A percentile compares a stretch with the other conserved stretches of the same genome.
These are phyloP conservation scores for Strigamia transsilvanica DNA, from an alignment of 2,888 invertebrate species.

Conservation along the genomic window DNA sequence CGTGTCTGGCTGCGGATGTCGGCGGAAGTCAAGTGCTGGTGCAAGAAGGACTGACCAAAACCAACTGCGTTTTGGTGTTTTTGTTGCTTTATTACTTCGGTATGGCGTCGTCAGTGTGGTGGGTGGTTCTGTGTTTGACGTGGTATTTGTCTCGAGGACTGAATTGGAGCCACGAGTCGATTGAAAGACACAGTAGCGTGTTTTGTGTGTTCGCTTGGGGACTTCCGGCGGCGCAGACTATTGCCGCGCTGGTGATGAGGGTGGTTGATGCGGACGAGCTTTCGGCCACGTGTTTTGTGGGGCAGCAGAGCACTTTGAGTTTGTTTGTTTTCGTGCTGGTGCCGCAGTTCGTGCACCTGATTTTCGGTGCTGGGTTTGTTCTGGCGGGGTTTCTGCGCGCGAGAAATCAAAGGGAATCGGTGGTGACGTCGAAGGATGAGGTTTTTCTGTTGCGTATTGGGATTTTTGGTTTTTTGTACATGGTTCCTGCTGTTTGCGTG, in stretches of 20 bases:
- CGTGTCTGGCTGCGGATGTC: constrained; percentile 71
- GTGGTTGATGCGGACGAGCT: constrained; percentile 93
- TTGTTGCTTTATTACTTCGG: constrained; percentile 91
- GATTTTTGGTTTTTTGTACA: constrained; percentile 77
- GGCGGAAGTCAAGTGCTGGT: constrained; percentile 72
- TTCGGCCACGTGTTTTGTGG: constrained; percentile 75
- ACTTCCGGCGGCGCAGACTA: constrained; percentile 86
- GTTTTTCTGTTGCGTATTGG: constrained; percentile 72
- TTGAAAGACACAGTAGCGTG: constrained; percentile 70
- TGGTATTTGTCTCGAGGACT: constrained; percentile 75
- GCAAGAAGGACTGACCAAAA: constrained; percentile 86
- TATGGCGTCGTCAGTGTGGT: constrained; percentile 90
- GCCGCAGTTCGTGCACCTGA: constrained; percentile 77
- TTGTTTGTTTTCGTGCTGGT: constrained; percentile 64
- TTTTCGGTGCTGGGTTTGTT: constrained; percentile 75
- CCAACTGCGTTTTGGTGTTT: constrained; percentile 88
- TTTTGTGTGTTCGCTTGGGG: constrained; percentile 92
- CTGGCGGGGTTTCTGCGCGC: constrained; percentile 71
- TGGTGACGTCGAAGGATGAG: constrained; percentile 61
- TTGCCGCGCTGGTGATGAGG: constrained; percentile 85
- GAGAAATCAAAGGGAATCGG: constrained; percentile 55
- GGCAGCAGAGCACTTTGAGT: constrained; percentile 63
- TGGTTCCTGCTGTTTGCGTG: constrained; percentile 78
- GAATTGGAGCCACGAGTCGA: constrained; percentile 70
- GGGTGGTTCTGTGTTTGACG: constrained; percentile 88